Evolutionary conservation across 2,888 invertebrate species (phyloP).

Genomic region (Dromius quadrimaculatus): DNA sequence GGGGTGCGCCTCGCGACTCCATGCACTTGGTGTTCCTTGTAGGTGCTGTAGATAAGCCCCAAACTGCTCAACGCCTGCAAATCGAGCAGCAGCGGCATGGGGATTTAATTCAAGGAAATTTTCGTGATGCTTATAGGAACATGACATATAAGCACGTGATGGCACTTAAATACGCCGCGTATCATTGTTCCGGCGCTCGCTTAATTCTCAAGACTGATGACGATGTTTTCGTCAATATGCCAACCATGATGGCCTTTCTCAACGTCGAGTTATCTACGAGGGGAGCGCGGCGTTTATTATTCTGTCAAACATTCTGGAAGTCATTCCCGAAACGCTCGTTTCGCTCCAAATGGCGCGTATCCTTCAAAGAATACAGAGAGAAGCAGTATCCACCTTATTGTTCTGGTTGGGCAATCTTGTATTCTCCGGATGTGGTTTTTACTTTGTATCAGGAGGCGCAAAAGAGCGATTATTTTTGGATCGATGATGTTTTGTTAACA

Average conservation of each 20-base stretch:
- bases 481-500: slow-evolving; percentile 80
- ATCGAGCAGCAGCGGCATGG: slow-evolving; percentile 71
- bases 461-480: slow-evolving; percentile 76
- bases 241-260: slow-evolving; percentile 72
- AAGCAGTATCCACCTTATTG: slow-evolving; percentile 81
- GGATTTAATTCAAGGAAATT: slow-evolving; percentile 83
- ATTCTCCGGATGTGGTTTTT: slow-evolving; percentile 71
- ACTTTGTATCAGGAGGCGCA: slow-evolving; percentile 69
- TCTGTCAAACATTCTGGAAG: slow-evolving; percentile 71
- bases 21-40: slow-evolving; percentile 77
- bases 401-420: slow-evolving; percentile 75
- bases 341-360: slow-evolving; percentile 83
- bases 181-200: slow-evolving; percentile 77
- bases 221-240: slow-evolving; percentile 81
- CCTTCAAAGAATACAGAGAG: slow-evolving; percentile 74
- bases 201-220: slow-evolving; percentile 81
- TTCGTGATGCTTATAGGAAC: slow-evolving; percentile 82
- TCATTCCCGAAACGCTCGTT: slow-evolving; percentile 72
- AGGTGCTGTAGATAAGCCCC: slow-evolving; percentile 68
- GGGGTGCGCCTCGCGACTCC: slow-evolving; percentile 72
- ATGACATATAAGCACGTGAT: slow-evolving; percentile 88
- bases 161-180: slow-evolving; percentile 82
- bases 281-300: slow-evolving; percentile 73
- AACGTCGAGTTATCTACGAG: slow-evolving; percentile 71
- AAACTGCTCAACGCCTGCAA: slow-evolving; percentile 61